Percentiles rank a stretch among this genome's conserved stretches.
These are phyloP conservation scores for Mus pahari DNA, from an alignment of 2,113 vertebrate species.

Conservation along the genomic window DNA sequence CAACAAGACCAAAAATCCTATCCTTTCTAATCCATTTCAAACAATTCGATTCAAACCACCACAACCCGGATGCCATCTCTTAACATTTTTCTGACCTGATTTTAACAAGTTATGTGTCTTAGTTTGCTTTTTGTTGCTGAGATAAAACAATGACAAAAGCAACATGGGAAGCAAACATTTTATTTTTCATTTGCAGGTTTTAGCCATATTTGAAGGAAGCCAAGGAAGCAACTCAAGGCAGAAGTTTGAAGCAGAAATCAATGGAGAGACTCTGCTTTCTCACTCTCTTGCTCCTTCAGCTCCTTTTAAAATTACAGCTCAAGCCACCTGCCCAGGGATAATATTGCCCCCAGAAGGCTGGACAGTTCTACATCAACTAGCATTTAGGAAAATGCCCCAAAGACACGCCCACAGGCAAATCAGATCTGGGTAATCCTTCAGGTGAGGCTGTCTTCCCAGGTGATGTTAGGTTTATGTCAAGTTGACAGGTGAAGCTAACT, in stretches of 20 bases:
- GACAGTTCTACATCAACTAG: not conserved
- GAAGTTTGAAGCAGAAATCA: not conserved
- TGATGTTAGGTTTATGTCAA: not conserved
- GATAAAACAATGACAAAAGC: not conserved
- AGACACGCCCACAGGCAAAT: not conserved
- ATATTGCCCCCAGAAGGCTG: not conserved
- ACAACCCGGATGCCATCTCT: not conserved
- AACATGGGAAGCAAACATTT: not conserved
- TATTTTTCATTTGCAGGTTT: not conserved
- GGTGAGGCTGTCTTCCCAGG: not conserved
- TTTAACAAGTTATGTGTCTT: not conserved
- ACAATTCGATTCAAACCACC: not conserved
- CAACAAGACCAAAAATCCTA: not conserved
- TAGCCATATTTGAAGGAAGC: not conserved
- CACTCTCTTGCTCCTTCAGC: not conserved
- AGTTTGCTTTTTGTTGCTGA: not conserved
- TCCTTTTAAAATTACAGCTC: not conserved
- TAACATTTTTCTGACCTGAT: not conserved
- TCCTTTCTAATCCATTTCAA: not conserved
- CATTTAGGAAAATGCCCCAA: not conserved
- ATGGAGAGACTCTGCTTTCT: not conserved
- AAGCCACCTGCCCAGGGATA: not conserved
- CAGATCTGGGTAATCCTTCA: not conserved
- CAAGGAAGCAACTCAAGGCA: not conserved
- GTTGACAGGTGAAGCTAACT: not conserved